Evolutionary conservation across 2,797 vertebrate species (phyloP), one percentile per base, ranked within the genome.

Genomic region (Pseudochirops corinnae): DNA sequence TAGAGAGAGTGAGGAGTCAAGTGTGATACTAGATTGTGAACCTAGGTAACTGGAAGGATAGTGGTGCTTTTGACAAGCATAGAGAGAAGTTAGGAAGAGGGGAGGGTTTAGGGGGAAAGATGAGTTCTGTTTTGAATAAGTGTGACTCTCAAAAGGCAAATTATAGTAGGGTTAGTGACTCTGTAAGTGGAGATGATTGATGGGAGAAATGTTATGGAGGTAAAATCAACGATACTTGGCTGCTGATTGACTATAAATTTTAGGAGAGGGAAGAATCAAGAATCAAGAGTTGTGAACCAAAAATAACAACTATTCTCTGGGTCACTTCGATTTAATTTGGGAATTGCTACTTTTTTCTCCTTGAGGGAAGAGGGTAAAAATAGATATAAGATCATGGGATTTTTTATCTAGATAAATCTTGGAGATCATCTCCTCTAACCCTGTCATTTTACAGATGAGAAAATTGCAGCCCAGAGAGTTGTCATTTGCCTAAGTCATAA

Each of bases 381-480:
- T 82, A 82, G 67, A 46, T 82, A 82, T 9, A 18, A 46, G 67
- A 82, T 87, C 14, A 46, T 50, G 39, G 74, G 39, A 87, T 87
- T 87, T 87, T 74, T 82, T 87, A 50, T 87, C 39, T 46, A 46
- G 74, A 87, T 50, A 13, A 87, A 87, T 3, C 9, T 87, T 87
- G 39, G 82, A 91, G 92, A 10, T 93, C 56, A 29, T 90, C 24
- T 74, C 52, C 26, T 46, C 2, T 62, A 55, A 90, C n/a, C 95
- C 26, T 60, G 53, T 91, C 91, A 87, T 3, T 53, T 93, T 93
- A 39, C 56, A 31, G 16, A 31, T 50, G 58, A 95, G 95, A 93
- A 87, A 67, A 21, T 24, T 94, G 50, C 94, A 91, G 53, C 29
- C 46, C 13, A 90, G 24, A 74, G 67, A 50, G n/a, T 4, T 90